phyloP scores from a whole-genome alignment of 2,797 vertebrate genomes.

The Psittacula echo region DNA sequence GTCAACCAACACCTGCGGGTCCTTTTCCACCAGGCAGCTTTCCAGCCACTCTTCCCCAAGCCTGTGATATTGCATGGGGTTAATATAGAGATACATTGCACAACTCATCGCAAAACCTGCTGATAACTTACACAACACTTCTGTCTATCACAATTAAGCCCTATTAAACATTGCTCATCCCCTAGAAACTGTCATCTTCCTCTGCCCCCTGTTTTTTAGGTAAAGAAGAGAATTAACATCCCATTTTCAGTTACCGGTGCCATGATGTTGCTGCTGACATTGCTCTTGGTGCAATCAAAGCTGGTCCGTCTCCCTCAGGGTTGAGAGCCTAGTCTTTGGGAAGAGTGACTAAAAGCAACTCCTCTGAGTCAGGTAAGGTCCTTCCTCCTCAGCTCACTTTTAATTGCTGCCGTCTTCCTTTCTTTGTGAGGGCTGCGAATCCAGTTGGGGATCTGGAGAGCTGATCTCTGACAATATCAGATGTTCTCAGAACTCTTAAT shows the following conservation, averaged over 20 bases:
- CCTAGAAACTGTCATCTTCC: not conserved
- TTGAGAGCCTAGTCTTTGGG: conserved; percentile 33
- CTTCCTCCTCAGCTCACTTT: conserved; percentile 46
- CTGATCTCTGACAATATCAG: conserved; percentile 60
- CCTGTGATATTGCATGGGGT: not conserved
- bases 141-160: not conserved
- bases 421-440: conserved; percentile 46
- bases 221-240: not conserved
- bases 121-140: not conserved
- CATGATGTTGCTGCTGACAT: not conserved
- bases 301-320: not conserved
- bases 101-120: not conserved
- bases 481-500: conserved; percentile 67
- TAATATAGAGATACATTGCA: not conserved
- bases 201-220: not conserved
- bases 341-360: conserved; percentile 46
- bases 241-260: not conserved
- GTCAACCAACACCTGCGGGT: rapidly evolving
- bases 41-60: not conserved
- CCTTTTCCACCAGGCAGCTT: not conserved
- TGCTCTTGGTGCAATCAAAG: not conserved
- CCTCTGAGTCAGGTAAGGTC: conserved; percentile 31
- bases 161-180: not conserved
- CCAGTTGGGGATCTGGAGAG: conserved; percentile 44
- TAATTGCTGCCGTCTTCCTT: conserved; percentile 53